Conservation (phyloP, 2,113 vertebrate genomes). For the Cardinalis cardinalis region DNA sequence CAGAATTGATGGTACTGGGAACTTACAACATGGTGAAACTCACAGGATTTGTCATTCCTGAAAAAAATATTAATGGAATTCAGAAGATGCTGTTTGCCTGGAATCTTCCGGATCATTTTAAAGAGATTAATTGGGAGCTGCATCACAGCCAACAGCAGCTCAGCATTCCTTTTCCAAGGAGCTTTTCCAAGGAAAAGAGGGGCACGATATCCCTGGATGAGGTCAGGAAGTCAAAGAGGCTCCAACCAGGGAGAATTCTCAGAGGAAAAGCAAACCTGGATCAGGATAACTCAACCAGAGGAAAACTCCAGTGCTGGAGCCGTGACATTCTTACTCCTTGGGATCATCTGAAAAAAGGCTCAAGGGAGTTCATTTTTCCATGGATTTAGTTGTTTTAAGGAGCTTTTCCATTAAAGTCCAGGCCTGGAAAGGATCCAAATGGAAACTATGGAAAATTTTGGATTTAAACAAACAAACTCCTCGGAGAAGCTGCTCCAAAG, state of each 20-base stretch:
- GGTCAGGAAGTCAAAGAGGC: neutral
- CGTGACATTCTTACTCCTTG: rapidly evolving
- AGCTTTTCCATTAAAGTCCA: neutral
- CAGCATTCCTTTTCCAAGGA: neutral
- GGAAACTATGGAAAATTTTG: rapidly evolving
- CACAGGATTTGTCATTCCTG: neutral
- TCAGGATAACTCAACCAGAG: neutral
- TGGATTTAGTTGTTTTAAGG: neutral
- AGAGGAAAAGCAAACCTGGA: neutral
- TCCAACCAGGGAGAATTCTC: neutral
- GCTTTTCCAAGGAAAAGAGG: neutral
- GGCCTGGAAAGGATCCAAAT: rapidly evolving
- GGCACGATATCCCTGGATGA: neutral
- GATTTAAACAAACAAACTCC: neutral
- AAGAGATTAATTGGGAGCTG: neutral
- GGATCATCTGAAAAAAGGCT: neutral
- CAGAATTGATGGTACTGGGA: neutral
- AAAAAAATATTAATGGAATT: rapidly evolving
- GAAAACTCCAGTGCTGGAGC: neutral
- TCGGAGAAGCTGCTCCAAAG: neutral
- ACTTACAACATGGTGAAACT: neutral
- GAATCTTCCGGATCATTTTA: neutral
- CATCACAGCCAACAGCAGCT: neutral
- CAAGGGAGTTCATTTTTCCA: neutral
- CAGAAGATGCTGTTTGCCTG: rapidly evolving